Conservation (phyloP, 2,888 invertebrate genomes). For the Notodonta ziczac region DNA sequence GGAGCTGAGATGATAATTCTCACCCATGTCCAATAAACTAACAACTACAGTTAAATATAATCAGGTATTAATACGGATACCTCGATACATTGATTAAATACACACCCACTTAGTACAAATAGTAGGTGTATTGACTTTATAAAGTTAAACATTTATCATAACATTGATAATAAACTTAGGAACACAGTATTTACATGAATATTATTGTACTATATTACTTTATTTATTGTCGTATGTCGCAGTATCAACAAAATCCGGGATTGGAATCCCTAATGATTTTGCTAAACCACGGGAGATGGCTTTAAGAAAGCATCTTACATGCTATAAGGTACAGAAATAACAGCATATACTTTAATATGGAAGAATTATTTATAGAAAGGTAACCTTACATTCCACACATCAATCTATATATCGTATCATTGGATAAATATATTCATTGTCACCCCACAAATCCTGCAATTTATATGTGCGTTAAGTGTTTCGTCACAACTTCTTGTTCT, state of each 20-base stretch:
- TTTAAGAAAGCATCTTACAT: background rate
- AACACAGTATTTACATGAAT: background rate
- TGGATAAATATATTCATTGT: no score
- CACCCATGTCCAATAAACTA: constrained; percentile 75
- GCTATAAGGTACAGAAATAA: background rate
- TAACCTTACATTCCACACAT: no score
- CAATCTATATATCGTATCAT: no score
- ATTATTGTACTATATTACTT: constrained; percentile 1
- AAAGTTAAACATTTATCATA: background rate
- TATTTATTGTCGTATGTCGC: constrained; percentile 5
- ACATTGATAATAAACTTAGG: background rate
- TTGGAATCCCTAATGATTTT: background rate
- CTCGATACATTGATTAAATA: background rate
- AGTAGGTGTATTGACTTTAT: background rate
- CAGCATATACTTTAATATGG: no score
- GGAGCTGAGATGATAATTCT: constrained; percentile 73
- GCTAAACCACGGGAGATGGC: background rate
- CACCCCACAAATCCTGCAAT: no score
- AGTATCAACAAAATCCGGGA: constrained; percentile 4
- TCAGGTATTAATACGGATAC: background rate
- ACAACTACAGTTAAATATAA: constrained; percentile 20
- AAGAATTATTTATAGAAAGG: no score
- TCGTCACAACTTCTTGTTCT: no score
- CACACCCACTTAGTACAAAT: background rate
- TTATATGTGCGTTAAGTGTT: no score